phyloP scores from a whole-genome alignment of 2,113 vertebrate genomes.

The Stercorarius parasiticus region DNA sequence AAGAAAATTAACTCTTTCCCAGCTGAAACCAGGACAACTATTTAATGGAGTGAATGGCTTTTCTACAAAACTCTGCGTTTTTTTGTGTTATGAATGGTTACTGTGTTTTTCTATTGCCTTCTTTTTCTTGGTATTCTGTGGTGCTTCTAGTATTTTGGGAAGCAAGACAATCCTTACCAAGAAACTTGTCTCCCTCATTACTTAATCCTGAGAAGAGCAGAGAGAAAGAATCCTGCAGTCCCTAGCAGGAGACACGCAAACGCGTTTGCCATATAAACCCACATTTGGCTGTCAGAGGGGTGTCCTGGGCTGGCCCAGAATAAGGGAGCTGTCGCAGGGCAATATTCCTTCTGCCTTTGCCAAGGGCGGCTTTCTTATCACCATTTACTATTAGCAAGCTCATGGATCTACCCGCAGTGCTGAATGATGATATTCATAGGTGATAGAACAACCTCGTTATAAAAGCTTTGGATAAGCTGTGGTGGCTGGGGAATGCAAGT shows the following conservation, averaged over 20 bases:
- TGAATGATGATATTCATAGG: not conserved
- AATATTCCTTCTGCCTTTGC: not conserved
- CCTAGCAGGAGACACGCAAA: accelerated
- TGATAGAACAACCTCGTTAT: not conserved
- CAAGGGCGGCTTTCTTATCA: not conserved
- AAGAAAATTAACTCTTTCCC: not conserved
- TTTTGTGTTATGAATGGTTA: not conserved
- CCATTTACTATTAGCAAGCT: not conserved
- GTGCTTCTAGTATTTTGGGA: not conserved
- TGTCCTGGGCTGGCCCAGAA: not conserved
- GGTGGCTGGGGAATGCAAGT: not conserved
- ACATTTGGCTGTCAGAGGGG: not conserved
- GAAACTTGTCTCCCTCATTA: not conserved
- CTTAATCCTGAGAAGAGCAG: not conserved
- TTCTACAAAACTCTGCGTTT: not conserved
- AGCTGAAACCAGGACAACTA: not conserved
- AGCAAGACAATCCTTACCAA: not conserved
- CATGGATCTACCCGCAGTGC: not conserved
- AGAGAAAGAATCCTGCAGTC: not conserved
- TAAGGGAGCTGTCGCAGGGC: not conserved
- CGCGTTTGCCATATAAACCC: not conserved
- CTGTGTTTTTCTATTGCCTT: not conserved
- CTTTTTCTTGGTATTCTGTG: not conserved
- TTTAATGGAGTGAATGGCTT: not conserved
- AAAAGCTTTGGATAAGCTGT: not conserved